phyloP scores from a whole-genome alignment of 2,113 vertebrate species.

The Epinephelus lanceolatus region DNA sequence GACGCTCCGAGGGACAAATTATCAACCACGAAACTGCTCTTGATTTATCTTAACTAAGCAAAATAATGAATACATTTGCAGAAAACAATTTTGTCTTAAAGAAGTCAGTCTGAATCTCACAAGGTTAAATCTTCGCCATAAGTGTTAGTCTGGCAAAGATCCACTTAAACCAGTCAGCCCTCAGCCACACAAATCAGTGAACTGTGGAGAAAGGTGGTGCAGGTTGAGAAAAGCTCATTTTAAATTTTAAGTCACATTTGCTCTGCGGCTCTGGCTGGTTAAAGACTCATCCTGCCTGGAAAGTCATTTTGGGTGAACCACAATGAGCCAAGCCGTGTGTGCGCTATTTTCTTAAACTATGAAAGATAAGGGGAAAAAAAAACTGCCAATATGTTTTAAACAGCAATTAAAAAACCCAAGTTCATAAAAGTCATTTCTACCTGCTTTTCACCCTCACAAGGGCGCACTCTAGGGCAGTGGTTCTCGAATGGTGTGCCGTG shows the following conservation, averaged over 20 bases:
- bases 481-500: too few relatives aligned
- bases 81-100: background rate
- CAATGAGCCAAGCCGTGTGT: background rate
- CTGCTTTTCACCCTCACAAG: background rate
- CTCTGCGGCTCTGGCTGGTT: conserved; percentile 4
- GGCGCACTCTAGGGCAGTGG: too few relatives aligned
- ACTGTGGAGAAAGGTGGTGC: conserved; percentile 25
- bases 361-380: background rate
- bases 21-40: conserved; percentile 1
- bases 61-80: conserved; percentile 4
- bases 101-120: background rate
- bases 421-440: background rate
- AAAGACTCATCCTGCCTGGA: background rate
- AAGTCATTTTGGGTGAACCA: background rate
- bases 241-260: conserved; percentile 14
- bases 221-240: conserved; percentile 14
- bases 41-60: background rate
- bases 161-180: conserved; percentile 24
- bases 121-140: background rate
- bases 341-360: background rate
- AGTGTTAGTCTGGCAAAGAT: conserved; percentile 12
- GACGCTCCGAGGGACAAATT: background rate
- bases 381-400: background rate
- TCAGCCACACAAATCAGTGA: conserved; percentile 24
- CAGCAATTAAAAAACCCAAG: background rate